Evolutionary conservation across 2,888 invertebrate species (phyloP), one percentile per base, ranked within the genome.

Genomic region (Rhamphomyia laevipes): DNA sequence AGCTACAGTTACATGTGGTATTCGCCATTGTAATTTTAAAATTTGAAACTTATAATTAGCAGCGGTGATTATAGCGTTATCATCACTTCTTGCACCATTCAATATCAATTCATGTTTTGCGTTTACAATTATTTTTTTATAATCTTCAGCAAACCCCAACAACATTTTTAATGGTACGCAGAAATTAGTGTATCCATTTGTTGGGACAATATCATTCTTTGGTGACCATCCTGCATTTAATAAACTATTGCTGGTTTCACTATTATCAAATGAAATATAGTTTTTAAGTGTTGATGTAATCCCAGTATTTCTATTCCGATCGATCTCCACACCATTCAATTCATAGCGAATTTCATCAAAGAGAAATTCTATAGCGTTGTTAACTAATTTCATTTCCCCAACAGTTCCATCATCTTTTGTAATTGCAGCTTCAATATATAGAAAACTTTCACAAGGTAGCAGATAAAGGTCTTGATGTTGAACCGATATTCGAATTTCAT

Each of bases 241-340:
- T n/a, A n/a, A n/a, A n/a, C n/a, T n/a, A n/a, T n/a, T n/a, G n/a
- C n/a, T n/a, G n/a, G n/a, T n/a, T n/a, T n/a, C n/a, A n/a, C n/a
- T n/a, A n/a, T n/a, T n/a, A n/a, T n/a, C n/a, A n/a, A n/a, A n/a
- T n/a, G 63, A 64, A 11, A 61, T 52, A 42, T 59, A 64, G 27
- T 58, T 58, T 59, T 68, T 66, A 35, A 65, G 58, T 2, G 61
- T 55, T 17, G 59, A 56, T 10, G 63, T 61, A 15, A 64, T 51
- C 21, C 65, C 63, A 41, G 59, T 55, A 58, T 63, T 63, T 53
- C 59, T 58, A 38, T 21, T 53, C 4, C 53, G 49, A 57, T 63
- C 60, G 18, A 65, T 60, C 52, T 60, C 59, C 12, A 59, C 51
- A 23, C 58, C 62, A 51, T 61, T 63, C 7, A 63, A 17, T 51